Base-by-base conservation (phyloP, 30 jellyfish, hydroid and myxozoan genomes). In the Turritopsis dohrnii region DNA sequence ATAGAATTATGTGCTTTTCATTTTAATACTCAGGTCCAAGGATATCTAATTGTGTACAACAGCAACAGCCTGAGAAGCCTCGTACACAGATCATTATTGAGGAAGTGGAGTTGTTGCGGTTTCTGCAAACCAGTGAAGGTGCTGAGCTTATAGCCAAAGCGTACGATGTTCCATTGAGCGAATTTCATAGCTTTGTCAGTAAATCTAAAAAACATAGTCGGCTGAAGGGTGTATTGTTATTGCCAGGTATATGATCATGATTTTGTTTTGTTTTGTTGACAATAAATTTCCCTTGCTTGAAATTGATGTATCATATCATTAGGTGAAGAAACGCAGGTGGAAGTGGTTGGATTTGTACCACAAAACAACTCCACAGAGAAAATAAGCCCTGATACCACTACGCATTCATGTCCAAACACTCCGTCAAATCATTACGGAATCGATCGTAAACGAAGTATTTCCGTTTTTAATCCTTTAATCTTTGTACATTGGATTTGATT, bases 131-230 rank as follows among this genome's bases (percentile, higher is more conserved):
- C 3, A 65, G 53, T 21, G 82, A 80, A 53, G 87, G 87, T 16
- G 82, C 77, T 52, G 87, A 80, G 16, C 54, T 80, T n/a, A 80
- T 80, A 4, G 87, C 82, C 18, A 80, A 80, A 27, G 81, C 87
- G 21, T 80, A 80, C 84, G 65, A 80, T 26, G 54, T 80, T 65
- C 53, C 82, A 16, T 81, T 80, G 18, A 29, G 29, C 21, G 87
- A 65, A 52, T 80, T 80, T 65, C 28, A 24, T n/a, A 21, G 21
- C 81, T 80, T 80, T 52, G 79, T 80, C 21, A 19, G 27, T 18
- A 21, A 80, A 3, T 16, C 54, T 13, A 53, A 80, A 21, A n/a
- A 69, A n/a, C 77, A 69, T n/a, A 69, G 19, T 19, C 28, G 30
- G 22, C 60, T 74, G 24, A 74, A 30, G 13, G 83, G 65, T 30